phyloP scores from a whole-genome alignment of 1,140 invertebrate genomes.

The Grapholita molesta region DNA sequence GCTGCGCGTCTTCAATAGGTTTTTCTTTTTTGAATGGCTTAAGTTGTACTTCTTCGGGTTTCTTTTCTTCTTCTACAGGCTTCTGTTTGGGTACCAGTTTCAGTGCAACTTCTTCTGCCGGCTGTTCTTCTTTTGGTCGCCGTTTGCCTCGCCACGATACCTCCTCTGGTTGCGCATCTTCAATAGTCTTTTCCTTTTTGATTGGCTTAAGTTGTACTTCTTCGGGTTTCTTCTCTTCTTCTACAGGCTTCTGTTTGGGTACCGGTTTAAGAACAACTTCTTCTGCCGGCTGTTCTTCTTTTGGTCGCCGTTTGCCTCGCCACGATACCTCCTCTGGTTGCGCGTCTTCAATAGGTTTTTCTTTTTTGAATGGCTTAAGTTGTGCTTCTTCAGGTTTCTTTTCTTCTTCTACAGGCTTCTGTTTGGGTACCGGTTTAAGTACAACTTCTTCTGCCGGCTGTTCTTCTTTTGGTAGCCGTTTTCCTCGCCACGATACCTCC shows the following conservation, averaged over 20 bases:
- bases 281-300: conserved; percentile 22
- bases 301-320: neutral
- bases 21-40: conserved; percentile 18
- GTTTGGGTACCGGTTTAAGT: conserved; percentile 63
- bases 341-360: conserved; percentile 39
- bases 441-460: conserved; percentile 36
- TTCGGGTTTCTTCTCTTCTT: conserved; percentile 25
- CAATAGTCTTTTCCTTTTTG: conserved; percentile 24
- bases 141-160: conserved; percentile 35
- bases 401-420: conserved; percentile 22
- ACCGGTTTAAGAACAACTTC: conserved; percentile 27
- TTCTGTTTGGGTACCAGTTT: conserved; percentile 30
- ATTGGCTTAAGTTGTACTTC: conserved; percentile 29
- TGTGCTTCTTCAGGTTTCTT: conserved; percentile 39
- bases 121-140: conserved; percentile 33
- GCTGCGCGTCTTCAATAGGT: neutral
- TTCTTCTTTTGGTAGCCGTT: neutral
- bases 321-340: conserved; percentile 50
- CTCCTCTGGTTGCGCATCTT: conserved; percentile 27
- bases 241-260: conserved; percentile 26
- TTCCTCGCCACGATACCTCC: conserved; percentile 11
- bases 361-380: conserved; percentile 57
- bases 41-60: conserved; percentile 22
- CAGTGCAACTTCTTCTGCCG: conserved; percentile 35
- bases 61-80: conserved; percentile 21